Evolutionary conservation across 2,888 invertebrate species (phyloP), one percentile per base, ranked within the genome.

Genomic region (Pterobdella sp.): DNA sequence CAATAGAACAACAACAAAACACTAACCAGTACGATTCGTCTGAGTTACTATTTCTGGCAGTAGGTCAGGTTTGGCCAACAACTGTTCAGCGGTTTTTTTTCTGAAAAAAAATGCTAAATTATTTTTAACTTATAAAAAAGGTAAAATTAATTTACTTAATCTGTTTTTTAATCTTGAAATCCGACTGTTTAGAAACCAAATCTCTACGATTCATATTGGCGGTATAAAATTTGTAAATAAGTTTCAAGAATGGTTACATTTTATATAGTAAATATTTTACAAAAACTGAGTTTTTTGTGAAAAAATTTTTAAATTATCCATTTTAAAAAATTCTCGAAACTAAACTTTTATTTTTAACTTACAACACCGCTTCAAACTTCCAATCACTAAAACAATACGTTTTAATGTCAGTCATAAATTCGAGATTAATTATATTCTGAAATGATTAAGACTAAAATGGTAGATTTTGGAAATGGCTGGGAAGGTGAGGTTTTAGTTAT

Each of bases 381-480:
- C 60, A 56, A 56, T 18, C 60, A 18, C 3, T 26, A 56, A 3
- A 56, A 56, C 60, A 22, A 56, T 56, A 56, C 60, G 60, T 56
- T 56, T n/a, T 56, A 56, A 56, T 56, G 60, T 22, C 26, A 56
- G 60, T 4, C 60, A 22, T 4, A 56, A 56, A 14, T 56, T 56
- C 26, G 4, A 18, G n/a, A 22, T 56, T 56, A 3, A 3, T 26
- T 56, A 56, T 7, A 22, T 56, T 52, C 32, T 63, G 71, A 56
- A 52, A 71, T 71, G 71, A 71, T 32, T 32, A 71, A 71, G 35
- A 60, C 29, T 60, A 73, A 73, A 69, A 73, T 73, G 68, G 37
- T 69, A 37, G 73, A 73, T 56, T 64, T 73, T 10, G 73, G 73
- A 52, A 73, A 73, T 36, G 73, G 68, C 34, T 73, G 73, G 73